These are phyloP conservation scores for Ommatoiulus sabulosus DNA, from an alignment of 2,888 invertebrate species.

Conservation along the genomic window DNA sequence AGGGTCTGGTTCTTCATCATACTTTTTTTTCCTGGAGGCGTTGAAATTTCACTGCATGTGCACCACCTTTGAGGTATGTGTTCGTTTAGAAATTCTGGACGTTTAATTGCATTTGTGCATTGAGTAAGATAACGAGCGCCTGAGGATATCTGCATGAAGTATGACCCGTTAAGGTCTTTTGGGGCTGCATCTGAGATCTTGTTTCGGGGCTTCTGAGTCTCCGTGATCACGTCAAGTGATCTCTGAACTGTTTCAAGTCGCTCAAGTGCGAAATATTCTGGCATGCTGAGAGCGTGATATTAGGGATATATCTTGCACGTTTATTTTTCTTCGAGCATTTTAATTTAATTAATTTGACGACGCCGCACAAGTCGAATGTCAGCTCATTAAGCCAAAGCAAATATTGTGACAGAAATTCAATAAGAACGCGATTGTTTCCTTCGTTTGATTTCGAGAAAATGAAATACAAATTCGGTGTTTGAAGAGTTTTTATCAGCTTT, in stretches of 20 bases:
- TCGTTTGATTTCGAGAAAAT: not conserved
- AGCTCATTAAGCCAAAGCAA: not conserved
- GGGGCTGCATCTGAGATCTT: not conserved
- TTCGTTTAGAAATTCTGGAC: not conserved
- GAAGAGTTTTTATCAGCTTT: not conserved
- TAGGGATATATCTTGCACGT: not conserved
- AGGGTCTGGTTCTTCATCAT: not conserved
- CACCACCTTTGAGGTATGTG: not conserved
- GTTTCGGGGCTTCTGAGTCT: not conserved
- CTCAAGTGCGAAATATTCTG: not conserved
- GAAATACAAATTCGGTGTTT: not conserved
- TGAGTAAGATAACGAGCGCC: not conserved
- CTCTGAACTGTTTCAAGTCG: slow-evolving; percentile 24
- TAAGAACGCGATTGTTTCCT: not conserved
- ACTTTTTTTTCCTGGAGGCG: not conserved
- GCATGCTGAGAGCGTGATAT: not conserved
- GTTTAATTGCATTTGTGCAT: not conserved
- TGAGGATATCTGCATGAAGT: not conserved
- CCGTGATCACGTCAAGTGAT: not conserved
- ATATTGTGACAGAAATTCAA: slow-evolving; percentile 30
- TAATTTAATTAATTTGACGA: slow-evolving; percentile 15
- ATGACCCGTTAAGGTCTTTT: not conserved
- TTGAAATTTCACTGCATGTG: not conserved
- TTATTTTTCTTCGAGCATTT: not conserved
- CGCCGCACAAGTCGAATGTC: not conserved